These are phyloP conservation scores for Caloenas nicobarica DNA, from an alignment of 2,113 vertebrate species.

Conservation along the genomic window DNA sequence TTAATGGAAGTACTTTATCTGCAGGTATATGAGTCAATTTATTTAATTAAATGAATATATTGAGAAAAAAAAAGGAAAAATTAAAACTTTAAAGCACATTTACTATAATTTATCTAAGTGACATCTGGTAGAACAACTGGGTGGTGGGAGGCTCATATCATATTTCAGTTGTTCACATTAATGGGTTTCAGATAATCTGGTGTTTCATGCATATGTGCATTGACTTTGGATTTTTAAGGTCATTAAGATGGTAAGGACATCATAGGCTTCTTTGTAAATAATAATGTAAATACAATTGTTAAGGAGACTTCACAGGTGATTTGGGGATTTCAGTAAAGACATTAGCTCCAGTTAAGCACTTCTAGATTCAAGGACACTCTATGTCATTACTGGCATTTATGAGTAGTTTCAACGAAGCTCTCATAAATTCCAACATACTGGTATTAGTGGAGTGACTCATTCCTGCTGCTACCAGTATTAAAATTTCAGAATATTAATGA, in stretches of 20 bases:
- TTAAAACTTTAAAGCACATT: background rate
- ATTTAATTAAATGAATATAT: background rate
- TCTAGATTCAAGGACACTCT: background rate
- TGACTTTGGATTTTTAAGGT: background rate
- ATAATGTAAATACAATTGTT: background rate
- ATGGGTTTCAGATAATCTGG: background rate
- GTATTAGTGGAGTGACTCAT: background rate
- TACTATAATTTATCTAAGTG: background rate
- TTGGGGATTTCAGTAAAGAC: background rate
- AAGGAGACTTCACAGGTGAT: background rate
- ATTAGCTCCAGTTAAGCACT: background rate
- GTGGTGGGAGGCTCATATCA: background rate
- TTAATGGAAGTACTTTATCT: background rate
- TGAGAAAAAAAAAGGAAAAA: background rate
- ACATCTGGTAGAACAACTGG: background rate
- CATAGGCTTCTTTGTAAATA: background rate
- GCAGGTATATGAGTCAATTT: background rate
- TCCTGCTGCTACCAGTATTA: background rate
- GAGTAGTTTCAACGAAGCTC: background rate
- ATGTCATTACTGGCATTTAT: conserved; percentile 9
- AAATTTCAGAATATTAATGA: background rate
- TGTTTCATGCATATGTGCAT: background rate
- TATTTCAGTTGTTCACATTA: background rate
- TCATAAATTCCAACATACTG: background rate
- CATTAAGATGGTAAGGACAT: background rate